These are phyloP conservation scores for Sylvia borin DNA, from an alignment of 2,797 vertebrate genomes.

Conservation along the genomic window DNA sequence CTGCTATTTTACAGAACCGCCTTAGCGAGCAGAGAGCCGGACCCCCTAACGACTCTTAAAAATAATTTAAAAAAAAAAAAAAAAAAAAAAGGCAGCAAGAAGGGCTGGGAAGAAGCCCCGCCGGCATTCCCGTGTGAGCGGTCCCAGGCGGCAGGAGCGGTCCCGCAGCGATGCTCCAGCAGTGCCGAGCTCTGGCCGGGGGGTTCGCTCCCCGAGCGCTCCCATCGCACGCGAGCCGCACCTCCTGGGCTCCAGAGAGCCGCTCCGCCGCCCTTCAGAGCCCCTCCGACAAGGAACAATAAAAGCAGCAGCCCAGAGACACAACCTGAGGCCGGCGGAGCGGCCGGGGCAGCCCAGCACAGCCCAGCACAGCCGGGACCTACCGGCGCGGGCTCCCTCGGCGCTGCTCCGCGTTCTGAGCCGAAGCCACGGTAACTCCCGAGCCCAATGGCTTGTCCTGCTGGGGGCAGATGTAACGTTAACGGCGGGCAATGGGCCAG, in stretches of 20 bases:
- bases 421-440: neutral
- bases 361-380: neutral
- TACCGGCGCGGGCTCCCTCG: neutral
- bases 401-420: neutral
- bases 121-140: rapidly evolving
- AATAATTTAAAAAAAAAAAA: too few species aligned
- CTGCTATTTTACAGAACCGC: neutral
- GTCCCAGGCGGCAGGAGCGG: neutral
- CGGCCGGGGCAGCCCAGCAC: neutral
- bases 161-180: neutral
- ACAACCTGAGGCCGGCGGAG: neutral
- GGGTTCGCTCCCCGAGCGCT: neutral
- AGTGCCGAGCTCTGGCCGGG: neutral
- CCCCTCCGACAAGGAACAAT: rapidly evolving
- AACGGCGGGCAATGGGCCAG: neutral
- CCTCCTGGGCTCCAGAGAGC: neutral
- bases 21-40: neutral
- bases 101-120: rapidly evolving
- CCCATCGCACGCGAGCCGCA: neutral
- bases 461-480: rapidly evolving
- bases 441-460: neutral
- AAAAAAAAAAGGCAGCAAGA: neutral
- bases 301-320: neutral
- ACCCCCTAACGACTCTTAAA: neutral
- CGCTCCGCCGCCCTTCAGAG: rapidly evolving